Evolutionary conservation across 1,140 invertebrate species (phyloP), one percentile per base, ranked within the genome.

Genomic region (Lepidotrigona ventralis): DNA sequence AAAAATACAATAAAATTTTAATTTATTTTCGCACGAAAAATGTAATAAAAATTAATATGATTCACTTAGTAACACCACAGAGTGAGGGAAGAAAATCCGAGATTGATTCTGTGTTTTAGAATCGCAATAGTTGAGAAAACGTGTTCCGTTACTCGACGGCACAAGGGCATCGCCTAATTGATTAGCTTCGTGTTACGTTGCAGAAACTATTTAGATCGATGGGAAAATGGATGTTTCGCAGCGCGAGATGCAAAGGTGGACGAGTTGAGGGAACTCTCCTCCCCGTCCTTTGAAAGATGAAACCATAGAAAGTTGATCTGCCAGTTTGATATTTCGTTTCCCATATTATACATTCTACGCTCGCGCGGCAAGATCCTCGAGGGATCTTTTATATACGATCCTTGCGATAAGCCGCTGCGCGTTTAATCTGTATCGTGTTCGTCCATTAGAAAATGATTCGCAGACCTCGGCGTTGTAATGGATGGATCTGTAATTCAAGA

Each of bases 261-360:
- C 33, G 33, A 4, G 6, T 46, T 46, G 39, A 46, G 6, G 8
- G 39, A 46, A 46, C 39, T 46, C 6, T 74, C 54, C 26, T 23
- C 23, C 23, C 58, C 9, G 11, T 21, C 6, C 6, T 74, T 74
- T 74, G 53, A 74, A 58, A 74, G 26, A 15, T 29, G 72, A 74
- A 39, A 58, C 72, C 12, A 12, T 21, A 5, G 53, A 33, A 74
- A 74, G 54, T 23, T 39, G 72, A 29, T 74, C 26, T 26, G 72
- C 17, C n/a, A 74, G 29, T 58, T 39, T 23, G 53, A 74, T 74
- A 74, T 74, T 74, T 58, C 29, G 26, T 74, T 74, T 74, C 54
- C 12, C 14, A 1, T 33, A 56, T 56, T 33, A 58, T 29, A 14
- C 46, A 29, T 11, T 26, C 11, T n/a, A 9, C 19, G 8, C 12